Base-by-base conservation (phyloP, 2,113 vertebrate genomes). In the Coregonus clupeaformis region DNA sequence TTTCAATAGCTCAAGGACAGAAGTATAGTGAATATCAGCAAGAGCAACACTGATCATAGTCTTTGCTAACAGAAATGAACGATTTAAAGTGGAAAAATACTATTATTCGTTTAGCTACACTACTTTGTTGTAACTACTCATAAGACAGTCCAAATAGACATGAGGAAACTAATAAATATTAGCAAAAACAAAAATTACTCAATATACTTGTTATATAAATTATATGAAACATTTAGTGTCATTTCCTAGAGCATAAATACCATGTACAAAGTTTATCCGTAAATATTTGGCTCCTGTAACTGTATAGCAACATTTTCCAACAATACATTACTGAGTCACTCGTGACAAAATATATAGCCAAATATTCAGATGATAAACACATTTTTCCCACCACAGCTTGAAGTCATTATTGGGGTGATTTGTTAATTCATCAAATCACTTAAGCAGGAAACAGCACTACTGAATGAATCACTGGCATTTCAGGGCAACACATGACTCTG, bases 361-460 rank as follows among this genome's bases (percentile, higher is more conserved):
- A 18, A 52, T 16, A 52, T 84, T 77, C 27, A 88, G 89, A 85
- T 77, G 77, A 87, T 85, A 78, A 88, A 83, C 80, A 88, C 77
- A 82, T 81, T 86, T 77, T 76, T 77, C 63, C 65, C 32, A 68
- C 62, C 52, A 69, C 86, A 92, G 80, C 87, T 91, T 91, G 88
- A 81, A 85, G 81, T 79, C 74, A 91, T 92, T 92, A 91, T 75
- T 71, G 62, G 78, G 77, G 69, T 68, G 60, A 91, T 90, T 88
- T 91, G 85, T 91, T 90, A 87, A 90, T 85, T 89, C 80, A 79
- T 89, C 85, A 85, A 88, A 88, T 91, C 87, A 89, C 84, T 84
- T 74, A 85, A 84, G 84, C 85, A 87, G 88, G 88, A 91, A 89
- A 87, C 83, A 81, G 83, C 81, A 87, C 89, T 83, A 86, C 86